phyloP scores from a whole-genome alignment of 2,888 invertebrate species.

The Branchellion lobata region DNA sequence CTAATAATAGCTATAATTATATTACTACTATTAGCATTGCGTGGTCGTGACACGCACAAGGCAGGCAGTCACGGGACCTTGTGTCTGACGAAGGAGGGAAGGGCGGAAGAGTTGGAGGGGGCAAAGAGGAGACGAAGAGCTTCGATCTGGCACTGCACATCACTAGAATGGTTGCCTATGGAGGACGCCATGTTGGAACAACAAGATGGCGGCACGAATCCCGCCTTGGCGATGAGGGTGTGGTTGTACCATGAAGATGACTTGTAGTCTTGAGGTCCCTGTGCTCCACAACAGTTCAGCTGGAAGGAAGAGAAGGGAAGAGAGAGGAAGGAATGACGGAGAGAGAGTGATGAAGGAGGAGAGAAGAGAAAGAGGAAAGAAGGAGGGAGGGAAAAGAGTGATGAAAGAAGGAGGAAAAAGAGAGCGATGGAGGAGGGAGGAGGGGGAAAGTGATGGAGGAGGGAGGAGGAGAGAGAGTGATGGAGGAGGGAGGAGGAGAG shows the following conservation, averaged over 20 bases:
- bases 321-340: too few species aligned
- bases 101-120: conserved; percentile 7
- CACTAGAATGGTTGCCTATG: conserved; percentile 8
- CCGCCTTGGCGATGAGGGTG: conserved; percentile 34
- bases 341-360: too few species aligned
- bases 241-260: conserved; percentile 43
- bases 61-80: too few species aligned
- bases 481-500: background rate
- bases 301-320: background rate
- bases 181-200: conserved; percentile 1
- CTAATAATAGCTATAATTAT: too few species aligned
- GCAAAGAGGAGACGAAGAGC: conserved; percentile 15
- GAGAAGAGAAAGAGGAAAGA: too few species aligned
- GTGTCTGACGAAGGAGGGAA: background rate
- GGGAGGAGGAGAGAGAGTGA: too few species aligned
- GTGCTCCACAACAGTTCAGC: conserved; percentile 40
- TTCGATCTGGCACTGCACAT: conserved; percentile 39
- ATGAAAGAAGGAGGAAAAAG: too few species aligned
- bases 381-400: too few species aligned
- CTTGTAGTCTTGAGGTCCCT: conserved; percentile 40
- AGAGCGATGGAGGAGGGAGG: too few species aligned
- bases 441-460: too few species aligned
- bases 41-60: too few species aligned
- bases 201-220: conserved; percentile 44
- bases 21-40: too few species aligned